These are phyloP conservation scores for Calonectris borealis DNA, from an alignment of 2,113 vertebrate species.

Conservation along the genomic window DNA sequence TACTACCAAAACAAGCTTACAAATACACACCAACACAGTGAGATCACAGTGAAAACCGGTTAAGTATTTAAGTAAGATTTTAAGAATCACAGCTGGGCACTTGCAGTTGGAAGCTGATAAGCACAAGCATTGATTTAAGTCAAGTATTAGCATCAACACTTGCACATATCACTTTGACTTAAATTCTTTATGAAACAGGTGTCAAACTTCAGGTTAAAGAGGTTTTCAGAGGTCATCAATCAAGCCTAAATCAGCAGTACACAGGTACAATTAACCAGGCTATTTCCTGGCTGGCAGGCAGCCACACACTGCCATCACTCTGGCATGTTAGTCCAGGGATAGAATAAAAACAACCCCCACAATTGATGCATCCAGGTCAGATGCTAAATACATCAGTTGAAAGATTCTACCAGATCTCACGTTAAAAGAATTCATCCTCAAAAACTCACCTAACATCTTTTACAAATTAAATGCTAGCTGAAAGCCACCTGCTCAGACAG, in stretches of 20 bases:
- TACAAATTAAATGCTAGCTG: not conserved
- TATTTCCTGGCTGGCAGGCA: not conserved
- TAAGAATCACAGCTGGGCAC: not conserved
- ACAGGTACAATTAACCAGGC: not conserved
- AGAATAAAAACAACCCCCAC: not conserved
- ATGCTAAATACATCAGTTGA: not conserved
- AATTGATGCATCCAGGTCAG: conserved; percentile 2
- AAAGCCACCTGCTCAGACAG: not conserved
- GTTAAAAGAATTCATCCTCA: not conserved
- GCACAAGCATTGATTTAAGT: not conserved
- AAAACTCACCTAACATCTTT: not conserved
- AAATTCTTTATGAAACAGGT: not conserved
- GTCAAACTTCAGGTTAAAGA: not conserved
- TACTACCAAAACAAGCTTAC: not conserved
- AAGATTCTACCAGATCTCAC: not conserved
- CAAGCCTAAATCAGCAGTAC: not conserved
- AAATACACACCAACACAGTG: accelerated
- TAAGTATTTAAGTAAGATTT: not conserved
- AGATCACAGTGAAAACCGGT: not conserved
- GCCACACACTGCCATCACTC: not conserved
- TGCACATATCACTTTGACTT: not conserved
- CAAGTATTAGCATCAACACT: not conserved
- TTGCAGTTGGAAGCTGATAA: not conserved
- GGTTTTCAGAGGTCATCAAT: not conserved
- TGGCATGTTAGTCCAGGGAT: not conserved